Evolutionary conservation across 1,140 invertebrate species (phyloP).

Genomic region (Meloidogyne hapla): DNA sequence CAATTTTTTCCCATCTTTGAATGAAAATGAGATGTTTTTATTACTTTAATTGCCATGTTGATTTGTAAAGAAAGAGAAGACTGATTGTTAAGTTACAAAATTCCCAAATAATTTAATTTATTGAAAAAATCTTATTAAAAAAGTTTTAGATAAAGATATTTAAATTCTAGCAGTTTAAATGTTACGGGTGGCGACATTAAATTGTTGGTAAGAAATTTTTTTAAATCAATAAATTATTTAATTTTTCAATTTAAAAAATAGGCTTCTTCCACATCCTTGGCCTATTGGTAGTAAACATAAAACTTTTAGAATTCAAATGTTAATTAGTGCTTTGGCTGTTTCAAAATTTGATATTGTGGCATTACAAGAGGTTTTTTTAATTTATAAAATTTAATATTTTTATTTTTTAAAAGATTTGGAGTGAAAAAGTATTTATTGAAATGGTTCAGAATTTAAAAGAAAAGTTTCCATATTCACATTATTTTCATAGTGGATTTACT

Average conservation of each 20-base stretch:
- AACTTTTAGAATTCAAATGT: conserved; percentile 75
- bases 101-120: too few relatives aligned
- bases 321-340: conserved; percentile 73
- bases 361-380: conserved; percentile 78
- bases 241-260: conserved; percentile 74
- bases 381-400: not conserved
- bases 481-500: conserved; percentile 87
- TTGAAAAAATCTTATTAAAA: not conserved
- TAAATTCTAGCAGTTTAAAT: not conserved
- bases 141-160: not conserved
- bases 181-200: conserved; percentile 66
- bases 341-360: conserved; percentile 79
- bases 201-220: conserved; percentile 69
- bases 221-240: conserved; percentile 10
- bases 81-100: too few relatives aligned
- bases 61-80: too few relatives aligned
- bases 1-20: too few relatives aligned
- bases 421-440: conserved; percentile 74
- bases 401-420: conserved; percentile 70
- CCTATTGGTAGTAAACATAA: conserved; percentile 71
- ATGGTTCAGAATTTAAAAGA: conserved; percentile 42
- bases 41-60: too few relatives aligned
- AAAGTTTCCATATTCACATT: conserved; percentile 78
- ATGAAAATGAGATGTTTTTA: too few relatives aligned
- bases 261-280: conserved; percentile 69